Evolutionary conservation across 2,797 vertebrate species (phyloP).

Genomic region (Danionella dracula): DNA sequence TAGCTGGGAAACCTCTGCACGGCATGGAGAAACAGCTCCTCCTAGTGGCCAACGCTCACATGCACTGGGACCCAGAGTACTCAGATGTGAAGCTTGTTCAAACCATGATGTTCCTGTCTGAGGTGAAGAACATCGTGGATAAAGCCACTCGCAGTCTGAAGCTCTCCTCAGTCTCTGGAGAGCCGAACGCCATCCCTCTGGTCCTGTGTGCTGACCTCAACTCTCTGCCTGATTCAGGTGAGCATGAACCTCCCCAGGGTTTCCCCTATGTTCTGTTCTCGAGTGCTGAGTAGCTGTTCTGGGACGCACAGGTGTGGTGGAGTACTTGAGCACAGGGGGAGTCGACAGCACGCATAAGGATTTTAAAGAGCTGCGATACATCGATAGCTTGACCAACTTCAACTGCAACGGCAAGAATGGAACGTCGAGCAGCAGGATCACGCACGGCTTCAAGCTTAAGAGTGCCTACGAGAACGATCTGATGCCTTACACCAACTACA

Average conservation of each 20-base stretch:
- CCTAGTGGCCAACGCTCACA: conserved; percentile 93
- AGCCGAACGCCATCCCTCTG: conserved; percentile 89
- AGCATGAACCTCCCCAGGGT: not conserved
- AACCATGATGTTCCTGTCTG: conserved; percentile 98
- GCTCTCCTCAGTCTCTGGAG: conserved; percentile 80
- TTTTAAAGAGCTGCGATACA: conserved; percentile 96
- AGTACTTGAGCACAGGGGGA: conserved; percentile 92
- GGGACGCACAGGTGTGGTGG: conserved; percentile 81
- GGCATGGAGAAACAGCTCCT: conserved; percentile 93
- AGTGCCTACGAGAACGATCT: conserved; percentile 94
- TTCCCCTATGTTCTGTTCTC: not conserved
- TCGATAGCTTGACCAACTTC: conserved; percentile 95
- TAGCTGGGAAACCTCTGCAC: conserved; percentile 86
- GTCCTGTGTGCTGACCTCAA: conserved; percentile 97
- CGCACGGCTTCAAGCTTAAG: conserved; percentile 98
- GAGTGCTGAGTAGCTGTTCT: not conserved
- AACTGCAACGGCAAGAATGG: conserved; percentile 95
- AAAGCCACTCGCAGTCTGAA: conserved; percentile 91
- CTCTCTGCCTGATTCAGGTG: conserved; percentile 95
- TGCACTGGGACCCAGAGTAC: conserved; percentile 98
- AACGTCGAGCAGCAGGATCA: conserved; percentile 89
- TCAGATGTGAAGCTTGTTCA: conserved; percentile 96
- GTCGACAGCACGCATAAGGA: conserved; percentile 98
- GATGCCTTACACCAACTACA: conserved; percentile 99
- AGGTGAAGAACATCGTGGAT: conserved; percentile 96